Percentiles rank a stretch among this genome's conserved stretches.
These are phyloP conservation scores for Trichogramma pretiosum DNA, from an alignment of 1,140 invertebrate species.

Conservation along the genomic window DNA sequence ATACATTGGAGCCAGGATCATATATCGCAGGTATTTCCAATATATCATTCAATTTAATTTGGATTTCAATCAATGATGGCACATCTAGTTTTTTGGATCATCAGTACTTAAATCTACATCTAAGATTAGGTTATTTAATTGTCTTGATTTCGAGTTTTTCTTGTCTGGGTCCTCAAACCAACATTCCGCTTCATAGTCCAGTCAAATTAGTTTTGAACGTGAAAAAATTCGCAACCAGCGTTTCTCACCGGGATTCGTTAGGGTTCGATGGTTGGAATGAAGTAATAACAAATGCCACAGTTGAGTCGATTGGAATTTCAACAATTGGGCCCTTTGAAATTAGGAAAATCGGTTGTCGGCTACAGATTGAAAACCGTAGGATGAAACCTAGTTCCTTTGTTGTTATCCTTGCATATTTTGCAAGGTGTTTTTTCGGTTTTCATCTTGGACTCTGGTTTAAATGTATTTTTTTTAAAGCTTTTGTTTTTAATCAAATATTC, in stretches of 20 bases:
- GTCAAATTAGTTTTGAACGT: no score
- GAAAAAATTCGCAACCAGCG: no score
- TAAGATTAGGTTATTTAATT: conserved; percentile 23
- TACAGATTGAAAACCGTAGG: no score
- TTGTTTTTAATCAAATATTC: background rate
- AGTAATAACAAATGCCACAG: no score
- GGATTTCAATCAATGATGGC: conserved; percentile 28
- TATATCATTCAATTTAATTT: no score
- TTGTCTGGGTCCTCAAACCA: conserved; percentile 20
- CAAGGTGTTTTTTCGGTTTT: conserved; percentile 13
- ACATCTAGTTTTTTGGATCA: conserved; percentile 29
- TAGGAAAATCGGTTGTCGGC: no score
- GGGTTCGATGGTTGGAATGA: no score
- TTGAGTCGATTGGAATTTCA: no score
- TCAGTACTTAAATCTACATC: conserved; percentile 21
- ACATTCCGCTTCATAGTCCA: conserved; percentile 24
- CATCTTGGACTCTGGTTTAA: background rate
- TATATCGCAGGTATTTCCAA: conserved; percentile 24
- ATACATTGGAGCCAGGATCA: conserved; percentile 17
- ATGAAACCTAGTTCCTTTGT: conserved; percentile 25
- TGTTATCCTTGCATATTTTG: conserved; percentile 25
- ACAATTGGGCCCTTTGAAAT: no score
- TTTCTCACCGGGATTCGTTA: no score
- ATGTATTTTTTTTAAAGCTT: background rate
- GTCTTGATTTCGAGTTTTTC: no score